Conservation (phyloP, 37 sponge, comb jelly and placozoan species). For the Eunapius fragilis region DNA sequence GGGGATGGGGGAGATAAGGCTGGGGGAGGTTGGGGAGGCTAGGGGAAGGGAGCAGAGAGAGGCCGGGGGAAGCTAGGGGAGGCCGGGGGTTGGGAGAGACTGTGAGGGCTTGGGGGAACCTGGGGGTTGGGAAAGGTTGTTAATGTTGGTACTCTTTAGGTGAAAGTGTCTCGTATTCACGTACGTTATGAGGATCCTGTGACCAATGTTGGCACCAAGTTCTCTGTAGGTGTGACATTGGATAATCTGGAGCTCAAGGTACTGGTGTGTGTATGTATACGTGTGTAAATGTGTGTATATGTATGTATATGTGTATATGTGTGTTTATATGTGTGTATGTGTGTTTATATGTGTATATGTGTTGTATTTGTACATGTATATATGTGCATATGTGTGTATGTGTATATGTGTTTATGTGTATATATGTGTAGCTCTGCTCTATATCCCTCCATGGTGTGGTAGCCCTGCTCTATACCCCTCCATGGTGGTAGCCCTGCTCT, state of each 20-base stretch:
- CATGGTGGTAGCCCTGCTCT: no score
- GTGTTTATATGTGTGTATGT: not conserved
- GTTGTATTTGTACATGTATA: not conserved
- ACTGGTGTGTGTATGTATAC: not conserved
- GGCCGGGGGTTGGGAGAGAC: not conserved
- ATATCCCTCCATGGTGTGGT: no score
- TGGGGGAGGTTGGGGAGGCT: no score
- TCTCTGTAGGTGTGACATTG: conserved; percentile 79
- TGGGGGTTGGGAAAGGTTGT: not conserved
- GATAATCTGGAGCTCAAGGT: conserved; percentile 77
- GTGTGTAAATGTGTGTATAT: not conserved
- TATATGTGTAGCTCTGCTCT: no score
- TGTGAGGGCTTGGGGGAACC: no score
- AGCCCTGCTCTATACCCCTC: no score
- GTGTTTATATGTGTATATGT: not conserved
- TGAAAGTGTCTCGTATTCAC: conserved; percentile 77
- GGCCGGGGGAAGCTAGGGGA: no score
- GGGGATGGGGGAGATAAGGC: no score
- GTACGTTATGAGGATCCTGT: conserved; percentile 82
- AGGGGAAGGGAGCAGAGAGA: no score
- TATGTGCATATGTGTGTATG: not conserved
- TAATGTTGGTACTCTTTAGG: conserved; percentile 28
- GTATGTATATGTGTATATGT: not conserved
- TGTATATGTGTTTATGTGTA: no score
- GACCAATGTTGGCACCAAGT: conserved; percentile 47